Percentiles rank a stretch among this genome's conserved stretches.
These are phyloP conservation scores for Tipula confusa DNA, from an alignment of 2,888 invertebrate species.

Conservation along the genomic window DNA sequence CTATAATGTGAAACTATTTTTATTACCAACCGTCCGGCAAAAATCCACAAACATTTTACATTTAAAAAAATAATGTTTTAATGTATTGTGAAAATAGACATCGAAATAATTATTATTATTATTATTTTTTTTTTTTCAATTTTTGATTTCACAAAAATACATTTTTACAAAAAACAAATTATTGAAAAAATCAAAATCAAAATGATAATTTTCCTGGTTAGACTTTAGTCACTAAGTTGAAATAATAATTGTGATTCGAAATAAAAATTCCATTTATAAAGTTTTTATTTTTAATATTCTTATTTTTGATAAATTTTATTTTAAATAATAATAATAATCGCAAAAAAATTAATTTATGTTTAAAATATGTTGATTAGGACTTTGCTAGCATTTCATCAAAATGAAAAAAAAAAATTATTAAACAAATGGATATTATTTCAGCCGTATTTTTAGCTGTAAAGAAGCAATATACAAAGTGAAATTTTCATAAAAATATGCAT, in stretches of 20 bases:
- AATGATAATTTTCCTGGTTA: neutral
- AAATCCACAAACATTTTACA: neutral
- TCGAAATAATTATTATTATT: too few species aligned
- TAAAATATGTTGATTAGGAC: neutral
- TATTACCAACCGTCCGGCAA: neutral
- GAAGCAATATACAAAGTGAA: neutral
- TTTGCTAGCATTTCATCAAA: neutral
- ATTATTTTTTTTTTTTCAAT: neutral
- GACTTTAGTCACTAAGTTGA: neutral
- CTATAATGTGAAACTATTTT: neutral
- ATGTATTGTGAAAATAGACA: neutral
- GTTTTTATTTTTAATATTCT: neutral
- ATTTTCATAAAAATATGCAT: neutral
- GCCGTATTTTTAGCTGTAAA: neutral
- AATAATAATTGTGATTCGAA: slow-evolving; percentile 8
- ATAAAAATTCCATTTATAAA: slow-evolving; percentile 25
- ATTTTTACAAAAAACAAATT: neutral
- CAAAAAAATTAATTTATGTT: neutral
- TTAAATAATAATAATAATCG: neutral
- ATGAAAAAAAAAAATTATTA: neutral
- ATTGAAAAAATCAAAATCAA: neutral
- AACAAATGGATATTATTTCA: neutral
- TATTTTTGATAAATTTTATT: slow-evolving; percentile 25
- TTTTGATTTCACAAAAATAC: slow-evolving; percentile 3
- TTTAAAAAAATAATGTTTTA: neutral